Percentiles rank a stretch among this genome's conserved stretches.
phyloP scores from a whole-genome alignment of 2,888 invertebrate species.

The Aphidoletes aphidimyza region DNA sequence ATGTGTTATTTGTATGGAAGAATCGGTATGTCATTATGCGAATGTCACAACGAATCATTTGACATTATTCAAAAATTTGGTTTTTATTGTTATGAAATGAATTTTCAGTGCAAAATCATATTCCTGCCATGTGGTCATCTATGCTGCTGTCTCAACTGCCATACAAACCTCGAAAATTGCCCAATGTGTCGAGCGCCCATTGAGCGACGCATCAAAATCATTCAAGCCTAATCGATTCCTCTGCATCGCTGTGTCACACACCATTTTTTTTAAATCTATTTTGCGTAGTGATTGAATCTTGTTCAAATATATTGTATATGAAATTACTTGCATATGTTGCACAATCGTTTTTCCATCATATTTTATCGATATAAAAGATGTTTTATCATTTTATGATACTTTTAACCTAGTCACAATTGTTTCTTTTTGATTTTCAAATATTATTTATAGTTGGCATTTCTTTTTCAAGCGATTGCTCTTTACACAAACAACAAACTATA shows the following conservation, averaged over 20 bases:
- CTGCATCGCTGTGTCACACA: neutral
- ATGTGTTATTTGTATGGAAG: constrained; percentile 87
- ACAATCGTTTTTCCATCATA: neutral
- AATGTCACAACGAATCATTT: constrained; percentile 54
- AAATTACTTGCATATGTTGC: neutral
- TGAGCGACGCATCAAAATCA: constrained; percentile 75
- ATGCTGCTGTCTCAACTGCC: constrained; percentile 81
- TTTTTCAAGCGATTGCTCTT: neutral
- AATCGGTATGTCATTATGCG: constrained; percentile 68
- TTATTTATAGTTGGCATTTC: neutral
- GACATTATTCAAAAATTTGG: constrained; percentile 55
- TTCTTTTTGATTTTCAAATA: neutral
- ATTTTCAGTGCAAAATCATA: constrained; percentile 75
- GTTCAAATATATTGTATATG: no score
- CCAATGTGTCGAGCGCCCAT: constrained; percentile 82
- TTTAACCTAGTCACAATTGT: neutral
- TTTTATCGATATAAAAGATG: no score
- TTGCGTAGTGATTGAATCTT: no score
- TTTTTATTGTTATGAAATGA: constrained; percentile 61
- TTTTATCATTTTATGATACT: neutral
- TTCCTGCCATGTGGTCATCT: constrained; percentile 90
- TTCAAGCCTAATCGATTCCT: constrained; percentile 67
- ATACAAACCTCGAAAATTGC: constrained; percentile 71
- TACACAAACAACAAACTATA: neutral
- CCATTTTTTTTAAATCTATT: neutral